These are phyloP conservation scores for Chloroceryle aenea DNA, from an alignment of 2,113 vertebrate genomes.

Conservation along the genomic window DNA sequence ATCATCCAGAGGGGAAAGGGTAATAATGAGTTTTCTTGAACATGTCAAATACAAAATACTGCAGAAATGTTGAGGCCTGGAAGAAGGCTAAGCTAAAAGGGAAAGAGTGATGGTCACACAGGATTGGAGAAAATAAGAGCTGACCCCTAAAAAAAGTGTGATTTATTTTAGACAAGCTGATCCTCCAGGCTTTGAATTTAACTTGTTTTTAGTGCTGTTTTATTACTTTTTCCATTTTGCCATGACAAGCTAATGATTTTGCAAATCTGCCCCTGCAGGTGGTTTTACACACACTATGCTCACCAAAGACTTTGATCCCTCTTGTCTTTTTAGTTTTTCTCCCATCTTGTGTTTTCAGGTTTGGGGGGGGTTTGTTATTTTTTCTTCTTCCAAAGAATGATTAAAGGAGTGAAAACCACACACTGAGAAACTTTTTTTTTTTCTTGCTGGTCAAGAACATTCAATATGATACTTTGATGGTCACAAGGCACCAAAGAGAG, in stretches of 20 bases:
- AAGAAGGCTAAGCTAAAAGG: constrained; percentile 38
- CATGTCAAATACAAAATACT: constrained; percentile 4
- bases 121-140: background rate
- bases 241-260: constrained; percentile 53
- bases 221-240: constrained; percentile 41
- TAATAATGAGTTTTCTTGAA: constrained; percentile 14
- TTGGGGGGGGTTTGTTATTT: background rate
- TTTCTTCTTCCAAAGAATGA: background rate
- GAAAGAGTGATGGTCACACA: background rate
- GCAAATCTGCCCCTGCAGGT: constrained; percentile 51
- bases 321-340: background rate
- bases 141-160: background rate
- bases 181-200: constrained; percentile 35
- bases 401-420: background rate
- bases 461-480: background rate
- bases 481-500: background rate
- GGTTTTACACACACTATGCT: background rate
- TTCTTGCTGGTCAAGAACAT: background rate
- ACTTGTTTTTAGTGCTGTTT: constrained; percentile 50
- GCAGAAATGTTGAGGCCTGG: background rate
- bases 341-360: background rate
- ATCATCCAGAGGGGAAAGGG: constrained; percentile 16
- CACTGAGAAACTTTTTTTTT: background rate
- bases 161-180: background rate
- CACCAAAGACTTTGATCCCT: background rate